Percentiles rank a stretch among this genome's conserved stretches.
These are phyloP conservation scores for Luidia sarsii DNA, from an alignment of 53 echinoderm and acorn worm genomes.

Conservation along the genomic window DNA sequence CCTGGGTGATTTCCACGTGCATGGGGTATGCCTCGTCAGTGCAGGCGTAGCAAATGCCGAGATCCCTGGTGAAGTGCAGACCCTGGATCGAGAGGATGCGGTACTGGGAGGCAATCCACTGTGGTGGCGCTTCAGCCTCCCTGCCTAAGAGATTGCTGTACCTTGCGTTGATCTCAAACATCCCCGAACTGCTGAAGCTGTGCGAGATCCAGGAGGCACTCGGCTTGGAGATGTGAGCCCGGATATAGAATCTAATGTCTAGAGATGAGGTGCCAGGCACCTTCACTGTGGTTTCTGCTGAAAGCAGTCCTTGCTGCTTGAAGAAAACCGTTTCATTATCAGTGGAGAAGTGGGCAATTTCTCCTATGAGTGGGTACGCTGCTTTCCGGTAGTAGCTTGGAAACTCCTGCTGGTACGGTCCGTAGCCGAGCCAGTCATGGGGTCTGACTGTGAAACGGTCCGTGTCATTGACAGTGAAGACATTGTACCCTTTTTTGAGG, in stretches of 20 bases:
- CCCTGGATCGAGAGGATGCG: conserved; percentile 69
- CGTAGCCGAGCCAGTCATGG: conserved; percentile 71
- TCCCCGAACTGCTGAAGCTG: conserved; percentile 63
- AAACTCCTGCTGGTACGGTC: conserved; percentile 67
- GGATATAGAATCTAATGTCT: conserved; percentile 59
- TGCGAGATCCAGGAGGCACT: conserved; percentile 58
- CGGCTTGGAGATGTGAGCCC: conserved; percentile 59
- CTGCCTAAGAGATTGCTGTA: conserved; percentile 61
- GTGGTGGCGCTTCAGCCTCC: conserved; percentile 43
- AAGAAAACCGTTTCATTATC: conserved; percentile 29
- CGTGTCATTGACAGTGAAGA: conserved; percentile 40
- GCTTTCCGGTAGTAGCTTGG: conserved; percentile 73
- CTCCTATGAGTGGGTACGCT: conserved; percentile 76
- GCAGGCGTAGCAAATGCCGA: conserved; percentile 80
- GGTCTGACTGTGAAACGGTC: conserved; percentile 59
- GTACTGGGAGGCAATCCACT: conserved; percentile 67
- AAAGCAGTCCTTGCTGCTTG: conserved; percentile 35
- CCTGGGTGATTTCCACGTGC: conserved; percentile 75
- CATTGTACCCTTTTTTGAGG: conserved; percentile 71
- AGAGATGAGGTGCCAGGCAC: not conserved
- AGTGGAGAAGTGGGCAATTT: conserved; percentile 53
- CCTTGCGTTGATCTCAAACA: conserved; percentile 65
- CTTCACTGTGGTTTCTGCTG: not conserved
- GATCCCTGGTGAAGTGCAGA: conserved; percentile 75
- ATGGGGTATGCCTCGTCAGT: conserved; percentile 69